These are phyloP conservation scores for Amphiprion percula DNA, from an alignment of 2,113 vertebrate species.

Conservation along the genomic window DNA sequence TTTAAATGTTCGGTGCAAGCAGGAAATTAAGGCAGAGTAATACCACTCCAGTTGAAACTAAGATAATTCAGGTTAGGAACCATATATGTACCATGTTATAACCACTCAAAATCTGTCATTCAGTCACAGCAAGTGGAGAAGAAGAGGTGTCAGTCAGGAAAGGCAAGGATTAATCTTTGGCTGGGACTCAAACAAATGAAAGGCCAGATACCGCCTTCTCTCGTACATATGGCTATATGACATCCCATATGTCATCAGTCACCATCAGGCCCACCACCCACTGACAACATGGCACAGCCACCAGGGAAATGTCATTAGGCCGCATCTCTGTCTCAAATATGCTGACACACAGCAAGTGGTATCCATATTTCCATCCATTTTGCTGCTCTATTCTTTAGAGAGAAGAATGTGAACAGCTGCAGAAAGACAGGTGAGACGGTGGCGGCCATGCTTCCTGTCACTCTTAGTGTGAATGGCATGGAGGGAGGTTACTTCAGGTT, in stretches of 20 bases:
- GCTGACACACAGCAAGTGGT: neutral
- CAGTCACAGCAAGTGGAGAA: neutral
- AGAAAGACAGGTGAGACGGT: neutral
- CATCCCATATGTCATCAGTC: neutral
- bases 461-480: conserved; percentile 5
- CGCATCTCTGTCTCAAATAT: neutral
- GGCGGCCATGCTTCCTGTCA: conserved; percentile 6
- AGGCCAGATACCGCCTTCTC: neutral
- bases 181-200: neutral
- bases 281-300: conserved; percentile 2
- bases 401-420: neutral
- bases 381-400: neutral
- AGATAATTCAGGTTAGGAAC: neutral
- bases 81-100: neutral
- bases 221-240: neutral
- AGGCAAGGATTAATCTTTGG: neutral
- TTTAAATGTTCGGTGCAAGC: neutral
- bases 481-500: conserved; percentile 1
- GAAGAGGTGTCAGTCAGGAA: neutral
- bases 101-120: neutral
- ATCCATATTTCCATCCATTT: neutral
- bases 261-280: neutral
- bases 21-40: too few species aligned
- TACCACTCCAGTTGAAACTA: too few species aligned
- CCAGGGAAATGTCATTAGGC: neutral